Evolutionary conservation across 1,140 invertebrate genomes (phyloP).

Genomic region (Pygmarrhopalites habei): DNA sequence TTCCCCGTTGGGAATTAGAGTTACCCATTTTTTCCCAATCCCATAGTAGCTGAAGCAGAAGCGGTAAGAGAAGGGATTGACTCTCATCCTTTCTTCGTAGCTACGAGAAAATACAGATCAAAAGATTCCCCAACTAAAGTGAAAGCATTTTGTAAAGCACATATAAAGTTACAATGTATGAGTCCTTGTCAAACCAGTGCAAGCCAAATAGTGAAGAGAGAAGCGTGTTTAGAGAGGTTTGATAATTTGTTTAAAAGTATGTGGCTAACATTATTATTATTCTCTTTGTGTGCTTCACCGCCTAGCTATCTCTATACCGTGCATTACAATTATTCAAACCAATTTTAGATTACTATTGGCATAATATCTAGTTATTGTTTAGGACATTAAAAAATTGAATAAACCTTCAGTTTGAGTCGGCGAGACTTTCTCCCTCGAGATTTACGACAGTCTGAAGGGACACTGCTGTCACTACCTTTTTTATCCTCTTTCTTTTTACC

Average conservation of each 20-base stretch:
- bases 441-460: too few species aligned
- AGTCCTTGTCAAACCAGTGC: not conserved
- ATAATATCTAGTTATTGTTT: too few species aligned
- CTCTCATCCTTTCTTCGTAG: not conserved
- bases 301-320: too few species aligned
- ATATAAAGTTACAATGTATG: not conserved
- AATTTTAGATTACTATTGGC: too few species aligned
- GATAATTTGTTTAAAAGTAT: not conserved
- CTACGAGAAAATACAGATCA: not conserved
- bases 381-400: too few species aligned
- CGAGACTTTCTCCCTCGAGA: too few species aligned
- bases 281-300: too few species aligned
- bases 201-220: not conserved
- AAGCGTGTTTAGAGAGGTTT: not conserved
- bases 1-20: not conserved
- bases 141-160: not conserved
- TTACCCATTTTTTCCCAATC: not conserved
- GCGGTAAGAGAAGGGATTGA: not conserved
- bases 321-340: too few species aligned
- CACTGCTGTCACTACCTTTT: too few species aligned
- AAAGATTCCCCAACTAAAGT: not conserved
- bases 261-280: not conserved
- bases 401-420: too few species aligned
- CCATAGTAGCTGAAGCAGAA: slow-evolving; percentile 1
- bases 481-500: too few species aligned